Percentiles rank a stretch among this genome's conserved stretches.
Evolutionary conservation across 2,888 invertebrate genomes (phyloP).

Genomic region (Caenorhabditis uteleia): DNA sequence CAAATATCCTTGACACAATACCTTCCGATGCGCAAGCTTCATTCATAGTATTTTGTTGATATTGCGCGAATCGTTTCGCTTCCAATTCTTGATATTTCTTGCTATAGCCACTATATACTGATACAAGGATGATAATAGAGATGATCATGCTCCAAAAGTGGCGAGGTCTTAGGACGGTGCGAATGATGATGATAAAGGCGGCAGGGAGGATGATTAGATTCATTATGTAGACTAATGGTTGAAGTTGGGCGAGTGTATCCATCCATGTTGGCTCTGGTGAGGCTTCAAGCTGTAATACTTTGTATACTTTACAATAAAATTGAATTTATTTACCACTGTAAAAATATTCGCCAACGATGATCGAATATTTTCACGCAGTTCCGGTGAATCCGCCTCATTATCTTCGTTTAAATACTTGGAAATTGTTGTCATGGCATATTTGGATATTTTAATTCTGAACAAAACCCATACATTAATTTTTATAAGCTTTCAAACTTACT

Average conservation of each 20-base stretch:
- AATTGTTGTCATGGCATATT: slow-evolving; percentile 22
- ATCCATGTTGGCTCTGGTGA: slow-evolving; percentile 15
- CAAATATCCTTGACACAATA: slow-evolving; percentile 17
- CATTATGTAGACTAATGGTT: slow-evolving; percentile 21
- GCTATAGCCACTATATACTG: slow-evolving; percentile 27
- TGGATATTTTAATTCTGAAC: slow-evolving; percentile 23
- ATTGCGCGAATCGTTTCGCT: slow-evolving; percentile 15
- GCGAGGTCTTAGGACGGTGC: slow-evolving; percentile 13
- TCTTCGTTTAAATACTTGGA: slow-evolving; percentile 23
- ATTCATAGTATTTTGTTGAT: slow-evolving; percentile 5
- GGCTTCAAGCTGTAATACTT: not conserved
- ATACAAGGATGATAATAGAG: slow-evolving; percentile 16
- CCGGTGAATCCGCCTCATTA: slow-evolving; percentile 4
- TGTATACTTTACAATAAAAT: not conserved
- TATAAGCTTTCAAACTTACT: slow-evolving; percentile 3
- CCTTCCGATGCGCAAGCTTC: slow-evolving; percentile 34
- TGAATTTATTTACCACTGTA: slow-evolving; percentile 9
- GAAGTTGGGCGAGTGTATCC: slow-evolving; percentile 9
- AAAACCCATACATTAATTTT: not conserved
- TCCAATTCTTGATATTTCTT: slow-evolving; percentile 36
- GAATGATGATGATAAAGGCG: slow-evolving; percentile 18
- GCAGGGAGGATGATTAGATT: slow-evolving; percentile 18
- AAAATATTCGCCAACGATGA: slow-evolving; percentile 27
- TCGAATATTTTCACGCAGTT: slow-evolving; percentile 20
- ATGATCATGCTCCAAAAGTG: slow-evolving; percentile 27